phyloP scores from a whole-genome alignment of 2,888 invertebrate genomes.

The Homarus gammarus region DNA sequence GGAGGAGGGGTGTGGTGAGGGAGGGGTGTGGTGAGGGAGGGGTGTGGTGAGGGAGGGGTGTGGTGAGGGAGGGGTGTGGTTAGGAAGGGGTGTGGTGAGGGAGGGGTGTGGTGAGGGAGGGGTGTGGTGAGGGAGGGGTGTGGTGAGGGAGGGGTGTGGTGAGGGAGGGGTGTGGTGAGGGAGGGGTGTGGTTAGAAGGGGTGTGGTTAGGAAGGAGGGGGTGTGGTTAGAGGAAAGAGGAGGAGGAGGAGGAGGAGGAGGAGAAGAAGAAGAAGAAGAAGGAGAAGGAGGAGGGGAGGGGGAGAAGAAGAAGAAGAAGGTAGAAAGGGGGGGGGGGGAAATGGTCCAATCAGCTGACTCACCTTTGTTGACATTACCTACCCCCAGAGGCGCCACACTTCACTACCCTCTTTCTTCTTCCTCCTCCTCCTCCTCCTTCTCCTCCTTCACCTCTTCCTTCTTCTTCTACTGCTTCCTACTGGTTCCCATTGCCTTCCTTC shows the following conservation, averaged over 20 bases:
- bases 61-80: no score
- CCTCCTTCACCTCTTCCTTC: no score
- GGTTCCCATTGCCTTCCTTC: no score
- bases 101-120: not conserved
- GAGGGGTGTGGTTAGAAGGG: not conserved
- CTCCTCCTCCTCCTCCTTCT: no score
- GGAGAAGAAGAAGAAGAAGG: no score
- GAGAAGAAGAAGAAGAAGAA: conserved; percentile 4
- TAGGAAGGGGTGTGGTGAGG: not conserved
- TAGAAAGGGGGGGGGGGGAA: not conserved
- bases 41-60: no score
- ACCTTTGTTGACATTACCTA: not conserved
- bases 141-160: not conserved
- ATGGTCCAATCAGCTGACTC: not conserved
- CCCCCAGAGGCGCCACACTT: not conserved
- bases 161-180: not conserved
- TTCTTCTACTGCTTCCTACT: no score
- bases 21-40: no score
- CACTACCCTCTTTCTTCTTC: no score
- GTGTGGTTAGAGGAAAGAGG: no score
- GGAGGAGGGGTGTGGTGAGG: no score
- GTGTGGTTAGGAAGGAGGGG: not conserved
- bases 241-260: not conserved
- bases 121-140: not conserved
- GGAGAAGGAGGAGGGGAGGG: not conserved